These are phyloP conservation scores for Theodoxus fluviatilis DNA, from an alignment of 2,888 invertebrate species.

Conservation along the genomic window DNA sequence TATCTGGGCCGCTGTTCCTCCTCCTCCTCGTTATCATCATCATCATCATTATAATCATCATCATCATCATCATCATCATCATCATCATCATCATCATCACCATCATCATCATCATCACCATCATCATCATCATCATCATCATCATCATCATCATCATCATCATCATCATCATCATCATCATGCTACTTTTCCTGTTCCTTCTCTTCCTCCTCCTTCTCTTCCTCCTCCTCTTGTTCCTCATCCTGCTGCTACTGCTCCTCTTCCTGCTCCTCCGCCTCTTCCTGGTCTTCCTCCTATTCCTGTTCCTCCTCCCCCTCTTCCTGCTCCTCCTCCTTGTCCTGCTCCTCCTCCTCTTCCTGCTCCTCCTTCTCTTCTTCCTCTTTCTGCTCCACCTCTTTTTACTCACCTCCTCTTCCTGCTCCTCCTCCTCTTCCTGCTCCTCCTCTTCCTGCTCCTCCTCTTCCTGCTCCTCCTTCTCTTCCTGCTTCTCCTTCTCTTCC, in stretches of 20 bases:
- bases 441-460: conserved; percentile 22
- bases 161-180: background rate
- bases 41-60: conserved; percentile 18
- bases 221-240: background rate
- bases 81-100: conserved; percentile 22
- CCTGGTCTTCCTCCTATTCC: background rate
- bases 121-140: conserved; percentile 22
- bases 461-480: conserved; percentile 17
- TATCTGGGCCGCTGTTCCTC: too few relatives aligned
- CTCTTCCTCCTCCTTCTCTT: background rate
- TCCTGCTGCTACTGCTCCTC: background rate
- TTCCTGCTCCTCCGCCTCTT: background rate
- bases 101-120: conserved; percentile 1
- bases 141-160: conserved; percentile 17
- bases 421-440: conserved; percentile 12
- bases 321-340: background rate
- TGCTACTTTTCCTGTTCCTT: conserved; percentile 7
- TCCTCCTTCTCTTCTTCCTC: background rate
- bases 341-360: background rate
- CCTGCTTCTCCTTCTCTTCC: background rate
- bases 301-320: background rate
- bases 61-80: conserved; percentile 20
- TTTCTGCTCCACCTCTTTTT: background rate
- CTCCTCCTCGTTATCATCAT: conserved; percentile 15
- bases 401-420: conserved; percentile 4